Evolutionary conservation across 2,113 vertebrate genomes (phyloP), one percentile per base, ranked within the genome.

Genomic region (Pygoscelis adeliae): DNA sequence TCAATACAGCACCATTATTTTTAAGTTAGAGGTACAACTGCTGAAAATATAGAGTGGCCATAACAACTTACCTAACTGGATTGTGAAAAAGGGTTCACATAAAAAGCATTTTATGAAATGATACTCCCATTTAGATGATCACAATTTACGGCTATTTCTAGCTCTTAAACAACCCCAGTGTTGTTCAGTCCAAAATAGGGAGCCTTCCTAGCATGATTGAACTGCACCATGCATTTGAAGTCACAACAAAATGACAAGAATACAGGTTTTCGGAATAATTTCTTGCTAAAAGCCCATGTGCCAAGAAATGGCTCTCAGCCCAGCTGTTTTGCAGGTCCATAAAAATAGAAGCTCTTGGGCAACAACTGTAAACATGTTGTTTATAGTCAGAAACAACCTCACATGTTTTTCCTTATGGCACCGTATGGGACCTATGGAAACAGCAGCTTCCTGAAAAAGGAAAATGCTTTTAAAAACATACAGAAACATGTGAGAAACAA

Each of bases 1-100:
- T 98, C 97, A 98, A 87, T 96, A 91, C 85, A 94, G 88, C 90
- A 94, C 97, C 96, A 98, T 98, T 98, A 98, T 98, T 98, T 98
- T 95, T 98, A 91, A 97, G 97, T 98, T 98, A 98, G 92, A 96
- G 89, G 59, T 73, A 78, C 22, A 30, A 73, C n/a, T 46, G 76
- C 88, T 94, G 95, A 97, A 98, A 97, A 97, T 97, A 98, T 97
- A 97, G 96, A 96, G 82, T 89, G 92, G 77, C 90, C 83, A 46
- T 97, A 96, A 94, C 88, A 97, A 96, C 76, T 85, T 94, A 96
- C 89, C 87, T 93, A 93, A 92, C 90, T 84, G 83, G 89, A 65
- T 46, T 83, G 56, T 69, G 70, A 61, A 93, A 95, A 92, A 90
- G 16, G n/a, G 63, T 47, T 94, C 81, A 69, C 86, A 93, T 98